These are phyloP conservation scores for Plodia interpunctella DNA, from an alignment of 1,140 invertebrate genomes.

Conservation along the genomic window DNA sequence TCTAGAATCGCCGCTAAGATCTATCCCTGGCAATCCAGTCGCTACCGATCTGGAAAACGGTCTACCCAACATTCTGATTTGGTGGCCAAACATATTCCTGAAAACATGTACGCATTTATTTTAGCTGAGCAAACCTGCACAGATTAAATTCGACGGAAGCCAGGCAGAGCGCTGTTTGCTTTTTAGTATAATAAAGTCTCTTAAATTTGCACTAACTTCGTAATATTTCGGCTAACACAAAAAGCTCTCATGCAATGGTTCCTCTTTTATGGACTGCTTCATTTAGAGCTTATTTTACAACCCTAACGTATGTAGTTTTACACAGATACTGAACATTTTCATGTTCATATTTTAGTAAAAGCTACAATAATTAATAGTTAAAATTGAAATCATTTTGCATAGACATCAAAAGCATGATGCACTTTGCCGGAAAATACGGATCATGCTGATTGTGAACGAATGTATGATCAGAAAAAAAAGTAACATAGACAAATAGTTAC, in stretches of 20 bases:
- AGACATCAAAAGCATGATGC: slow-evolving; percentile 76
- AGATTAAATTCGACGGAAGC: slow-evolving; percentile 47
- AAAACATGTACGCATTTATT: slow-evolving; percentile 34
- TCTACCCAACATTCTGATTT: slow-evolving; percentile 71
- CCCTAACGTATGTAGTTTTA: background rate
- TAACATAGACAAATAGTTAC: slow-evolving; percentile 38
- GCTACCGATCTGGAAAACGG: slow-evolving; percentile 70
- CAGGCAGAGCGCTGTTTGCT: slow-evolving; percentile 54
- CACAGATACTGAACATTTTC: background rate
- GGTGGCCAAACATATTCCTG: slow-evolving; percentile 72
- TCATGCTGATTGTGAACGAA: slow-evolving; percentile 66
- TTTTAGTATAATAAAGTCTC: slow-evolving; percentile 26
- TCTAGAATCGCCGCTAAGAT: slow-evolving; percentile 62
- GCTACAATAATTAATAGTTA: background rate
- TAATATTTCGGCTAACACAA: slow-evolving; percentile 55
- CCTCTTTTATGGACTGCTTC: slow-evolving; percentile 24
- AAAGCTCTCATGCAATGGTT: slow-evolving; percentile 67
- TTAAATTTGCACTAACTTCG: slow-evolving; percentile 48
- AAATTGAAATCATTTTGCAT: slow-evolving; percentile 38
- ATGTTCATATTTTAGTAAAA: background rate
- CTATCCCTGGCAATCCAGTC: slow-evolving; percentile 66
- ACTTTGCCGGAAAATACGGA: slow-evolving; percentile 61
- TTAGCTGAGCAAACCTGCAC: slow-evolving; percentile 36
- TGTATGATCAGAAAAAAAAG: slow-evolving; percentile 39
- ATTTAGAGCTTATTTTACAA: slow-evolving; percentile 25